Base-by-base conservation (phyloP, 2,113 vertebrate genomes). In the Lagopus leucura region DNA sequence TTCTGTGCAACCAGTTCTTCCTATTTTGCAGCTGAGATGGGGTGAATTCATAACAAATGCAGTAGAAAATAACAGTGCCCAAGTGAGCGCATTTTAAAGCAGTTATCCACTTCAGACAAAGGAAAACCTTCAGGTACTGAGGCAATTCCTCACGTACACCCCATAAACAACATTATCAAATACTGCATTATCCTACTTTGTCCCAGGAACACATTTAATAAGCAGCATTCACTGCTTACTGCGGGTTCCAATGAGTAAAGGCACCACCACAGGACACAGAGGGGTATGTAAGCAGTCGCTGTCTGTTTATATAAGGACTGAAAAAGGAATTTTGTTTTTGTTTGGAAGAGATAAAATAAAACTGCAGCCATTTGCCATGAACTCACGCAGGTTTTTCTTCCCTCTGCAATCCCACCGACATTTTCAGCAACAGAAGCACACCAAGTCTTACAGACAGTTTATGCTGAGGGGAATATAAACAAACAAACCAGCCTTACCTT, bases 401-500 rank as follows among this genome's bases (percentile, higher is more conserved):
- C 47, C 42, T 18, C 30, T 67, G 58, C 5, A 54, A 28, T n/a
- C 19, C 13, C 73, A 61, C 7, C 6, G 15, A 5, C 63, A 55
- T 40, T 71, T 77, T 27, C 28, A 90, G 42, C 32, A 25, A 52
- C 38, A 28, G 28, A 18, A 70, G 8, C 13, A 48, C 43, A 30
- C 21, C 5, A 75, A 87, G 11, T 54, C 27, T 84, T 55, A 64
- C 60, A 71, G 24, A 76, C 5, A 57, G 18, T 52, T 83, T 52
- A 28, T 69, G 75, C 36, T 8, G 3, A 9, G 66, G 54, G 54
- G 25, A 28, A 32, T 6, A 17, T 10, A 18, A 11, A 42, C 8
- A 77, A 36, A 1, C 7, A 16, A 25, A 36, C 19, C 21, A 40
- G 2, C 13, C 97, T 94, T 85, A 99, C 99, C 98, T 99, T 99